Percentiles rank a stretch among this genome's conserved stretches.
These are phyloP conservation scores for Nyctibius bracteatus DNA, from an alignment of 2,113 vertebrate species.

Conservation along the genomic window DNA sequence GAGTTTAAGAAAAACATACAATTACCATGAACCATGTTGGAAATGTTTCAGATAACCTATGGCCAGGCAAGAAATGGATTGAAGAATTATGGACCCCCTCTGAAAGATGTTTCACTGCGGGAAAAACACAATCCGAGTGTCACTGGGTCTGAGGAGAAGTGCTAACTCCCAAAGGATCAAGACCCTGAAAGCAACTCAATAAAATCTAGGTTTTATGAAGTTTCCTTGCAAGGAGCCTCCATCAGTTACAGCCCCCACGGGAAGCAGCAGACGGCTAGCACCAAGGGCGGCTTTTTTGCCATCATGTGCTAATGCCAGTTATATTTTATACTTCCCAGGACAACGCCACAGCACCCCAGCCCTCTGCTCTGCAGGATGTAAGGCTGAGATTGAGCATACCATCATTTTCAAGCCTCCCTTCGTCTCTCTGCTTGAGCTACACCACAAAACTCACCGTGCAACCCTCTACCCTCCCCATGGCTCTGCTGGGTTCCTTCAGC, in stretches of 20 bases:
- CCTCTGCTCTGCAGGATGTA: background rate
- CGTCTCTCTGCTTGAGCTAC: background rate
- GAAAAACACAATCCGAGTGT: background rate
- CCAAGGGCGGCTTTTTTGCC: background rate
- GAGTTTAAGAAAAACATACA: background rate
- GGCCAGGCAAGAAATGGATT: background rate
- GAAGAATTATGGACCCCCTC: background rate
- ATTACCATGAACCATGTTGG: background rate
- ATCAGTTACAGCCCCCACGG: background rate
- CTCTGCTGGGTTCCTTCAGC: background rate
- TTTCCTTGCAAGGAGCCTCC: background rate
- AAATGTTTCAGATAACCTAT: background rate
- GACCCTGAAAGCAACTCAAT: background rate
- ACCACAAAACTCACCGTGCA: accelerated
- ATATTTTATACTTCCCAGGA: background rate
- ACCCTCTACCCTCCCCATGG: background rate
- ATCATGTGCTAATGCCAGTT: background rate
- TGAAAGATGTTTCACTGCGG: background rate
- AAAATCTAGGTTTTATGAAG: background rate
- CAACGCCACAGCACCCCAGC: background rate
- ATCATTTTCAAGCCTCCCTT: background rate
- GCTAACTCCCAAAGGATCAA: background rate
- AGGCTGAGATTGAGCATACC: background rate
- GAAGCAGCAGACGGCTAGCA: background rate
- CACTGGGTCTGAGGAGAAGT: background rate